phyloP scores from a whole-genome alignment of 92 coral and sea anemone species.

The Blastomussa wellsi region DNA sequence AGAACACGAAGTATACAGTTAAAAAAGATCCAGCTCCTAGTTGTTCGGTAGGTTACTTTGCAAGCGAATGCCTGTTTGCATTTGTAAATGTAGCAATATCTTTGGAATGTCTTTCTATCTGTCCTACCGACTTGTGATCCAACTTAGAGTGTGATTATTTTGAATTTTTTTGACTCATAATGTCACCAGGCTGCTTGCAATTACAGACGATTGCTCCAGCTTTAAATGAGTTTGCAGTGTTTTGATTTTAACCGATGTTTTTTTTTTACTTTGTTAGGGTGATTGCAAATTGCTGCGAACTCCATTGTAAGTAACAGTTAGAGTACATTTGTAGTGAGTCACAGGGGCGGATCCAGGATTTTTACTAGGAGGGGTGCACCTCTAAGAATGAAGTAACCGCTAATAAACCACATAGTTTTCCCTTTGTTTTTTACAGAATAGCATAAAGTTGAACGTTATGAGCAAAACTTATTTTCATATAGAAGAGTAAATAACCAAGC shows the following conservation, averaged over 20 bases:
- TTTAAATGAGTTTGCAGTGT: too few species aligned
- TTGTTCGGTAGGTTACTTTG: conserved; percentile 9
- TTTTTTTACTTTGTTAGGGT: neutral
- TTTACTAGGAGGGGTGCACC: too few species aligned
- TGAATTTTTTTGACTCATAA: too few species aligned
- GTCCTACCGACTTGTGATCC: neutral
- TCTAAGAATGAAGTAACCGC: too few species aligned
- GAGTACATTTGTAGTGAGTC: neutral
- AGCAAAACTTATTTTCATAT: too few species aligned
- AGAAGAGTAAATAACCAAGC: too few species aligned
- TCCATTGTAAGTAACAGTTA: conserved; percentile 6
- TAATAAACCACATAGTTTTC: too few species aligned
- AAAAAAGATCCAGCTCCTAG: conserved; percentile 12
- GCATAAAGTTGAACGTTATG: too few species aligned
- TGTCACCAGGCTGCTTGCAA: too few species aligned
- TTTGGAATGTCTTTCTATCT: neutral
- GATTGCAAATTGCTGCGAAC: conserved; percentile 4
- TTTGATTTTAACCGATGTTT: neutral
- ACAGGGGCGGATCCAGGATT: too few species aligned
- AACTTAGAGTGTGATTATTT: too few species aligned
- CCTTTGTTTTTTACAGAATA: too few species aligned
- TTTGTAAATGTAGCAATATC: neutral
- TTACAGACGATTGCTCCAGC: neutral
- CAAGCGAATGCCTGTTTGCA: neutral
- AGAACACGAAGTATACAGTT: conserved; percentile 14